Percentiles rank a stretch among this genome's conserved stretches.
Evolutionary conservation across 2,113 vertebrate species (phyloP).

Genomic region (Oxyruncus cristatus): DNA sequence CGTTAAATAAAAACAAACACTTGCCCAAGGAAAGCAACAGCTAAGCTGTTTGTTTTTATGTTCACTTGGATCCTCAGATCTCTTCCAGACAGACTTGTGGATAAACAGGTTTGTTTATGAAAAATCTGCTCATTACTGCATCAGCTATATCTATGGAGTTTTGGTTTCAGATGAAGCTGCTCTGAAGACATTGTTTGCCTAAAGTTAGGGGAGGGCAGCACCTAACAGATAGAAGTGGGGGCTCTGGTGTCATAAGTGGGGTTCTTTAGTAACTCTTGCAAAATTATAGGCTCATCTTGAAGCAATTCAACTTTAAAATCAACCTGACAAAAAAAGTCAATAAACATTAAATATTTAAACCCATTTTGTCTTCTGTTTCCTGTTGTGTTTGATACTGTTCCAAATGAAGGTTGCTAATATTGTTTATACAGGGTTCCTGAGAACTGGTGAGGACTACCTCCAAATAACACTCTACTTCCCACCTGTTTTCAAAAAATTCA

Average conservation of each 20-base stretch:
- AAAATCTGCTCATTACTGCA: constrained; percentile 22
- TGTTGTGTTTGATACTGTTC: constrained; percentile 12
- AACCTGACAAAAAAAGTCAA: constrained; percentile 20
- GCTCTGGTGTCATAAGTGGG: not conserved
- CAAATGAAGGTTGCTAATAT: not conserved
- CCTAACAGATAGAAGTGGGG: not conserved
- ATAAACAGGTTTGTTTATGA: constrained; percentile 40
- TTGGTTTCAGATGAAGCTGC: not conserved
- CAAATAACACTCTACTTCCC: not conserved
- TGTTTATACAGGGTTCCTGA: not conserved
- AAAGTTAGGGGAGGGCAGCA: not conserved
- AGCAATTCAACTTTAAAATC: constrained; percentile 43
- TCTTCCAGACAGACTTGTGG: constrained; percentile 5
- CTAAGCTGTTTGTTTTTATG: constrained; percentile 24
- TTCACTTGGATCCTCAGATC: not conserved
- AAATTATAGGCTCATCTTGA: not conserved
- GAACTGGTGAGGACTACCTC: not conserved
- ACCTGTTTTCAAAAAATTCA: not conserved
- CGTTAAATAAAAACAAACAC: constrained; percentile 20
- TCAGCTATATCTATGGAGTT: not conserved
- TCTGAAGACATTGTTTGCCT: not conserved
- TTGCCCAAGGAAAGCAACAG: constrained; percentile 13
- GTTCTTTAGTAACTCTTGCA: not conserved
- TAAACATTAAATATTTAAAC: constrained; percentile 61
- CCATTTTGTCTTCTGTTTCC: constrained; percentile 15